These are phyloP conservation scores for Homarus gammarus DNA, from an alignment of 2,888 invertebrate species.

Conservation along the genomic window DNA sequence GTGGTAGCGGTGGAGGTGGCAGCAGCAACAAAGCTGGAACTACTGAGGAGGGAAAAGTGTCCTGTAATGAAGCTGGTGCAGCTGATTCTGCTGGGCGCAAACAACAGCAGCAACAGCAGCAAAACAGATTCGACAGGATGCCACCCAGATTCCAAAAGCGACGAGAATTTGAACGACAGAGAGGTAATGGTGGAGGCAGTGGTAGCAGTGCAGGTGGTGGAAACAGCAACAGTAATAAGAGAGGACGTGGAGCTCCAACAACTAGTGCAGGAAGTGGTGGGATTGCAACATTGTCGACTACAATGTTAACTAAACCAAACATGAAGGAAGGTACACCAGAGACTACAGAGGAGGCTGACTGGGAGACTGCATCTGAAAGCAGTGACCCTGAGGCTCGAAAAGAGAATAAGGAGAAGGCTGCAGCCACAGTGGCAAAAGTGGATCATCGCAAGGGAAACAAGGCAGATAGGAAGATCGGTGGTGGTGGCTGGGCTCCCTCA, in stretches of 20 bases:
- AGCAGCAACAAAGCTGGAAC: conserved; percentile 6
- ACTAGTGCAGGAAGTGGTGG: conserved; percentile 35
- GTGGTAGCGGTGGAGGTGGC: conserved; percentile 9
- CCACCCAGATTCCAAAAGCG: conserved; percentile 76
- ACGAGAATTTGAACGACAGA: conserved; percentile 77
- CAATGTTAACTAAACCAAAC: conserved; percentile 18
- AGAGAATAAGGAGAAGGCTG: conserved; percentile 65
- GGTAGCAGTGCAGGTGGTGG: conserved; percentile 65
- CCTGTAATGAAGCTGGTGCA: conserved; percentile 30
- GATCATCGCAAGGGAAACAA: conserved; percentile 55
- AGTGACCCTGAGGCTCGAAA: conserved; percentile 82
- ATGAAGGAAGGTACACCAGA: conserved; percentile 72
- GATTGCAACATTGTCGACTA: conserved; percentile 27
- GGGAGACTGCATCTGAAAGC: conserved; percentile 90
- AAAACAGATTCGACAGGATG: conserved; percentile 76
- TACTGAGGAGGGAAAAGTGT: conserved; percentile 51
- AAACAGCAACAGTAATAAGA: conserved; percentile 62
- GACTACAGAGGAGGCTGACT: conserved; percentile 80
- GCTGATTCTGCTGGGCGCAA: conserved; percentile 51
- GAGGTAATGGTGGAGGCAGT: conserved; percentile 78
- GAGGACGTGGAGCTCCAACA: conserved; percentile 40
- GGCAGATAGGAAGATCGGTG: conserved; percentile 47
- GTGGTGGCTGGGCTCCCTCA: conserved; percentile 57
- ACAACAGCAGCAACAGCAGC: conserved; percentile 45
- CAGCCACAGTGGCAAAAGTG: conserved; percentile 73